Evolutionary conservation across 2,888 invertebrate genomes (phyloP).

Genomic region (Tetheella fluctuosa): DNA sequence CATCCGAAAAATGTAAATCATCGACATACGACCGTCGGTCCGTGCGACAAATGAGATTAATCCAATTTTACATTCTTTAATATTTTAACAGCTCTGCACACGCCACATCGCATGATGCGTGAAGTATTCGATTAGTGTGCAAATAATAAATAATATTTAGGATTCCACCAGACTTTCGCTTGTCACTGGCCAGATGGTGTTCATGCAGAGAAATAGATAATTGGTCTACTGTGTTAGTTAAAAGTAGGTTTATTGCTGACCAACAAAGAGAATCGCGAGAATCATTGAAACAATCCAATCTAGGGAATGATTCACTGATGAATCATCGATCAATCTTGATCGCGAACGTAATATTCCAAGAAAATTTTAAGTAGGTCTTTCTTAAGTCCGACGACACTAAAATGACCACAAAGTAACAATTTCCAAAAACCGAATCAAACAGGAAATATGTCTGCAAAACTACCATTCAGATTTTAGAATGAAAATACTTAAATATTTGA

Average conservation of each 20-base stretch:
- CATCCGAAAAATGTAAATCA: not conserved
- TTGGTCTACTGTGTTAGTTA: conserved; percentile 38
- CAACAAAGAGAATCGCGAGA: conserved; percentile 38
- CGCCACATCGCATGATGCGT: conserved; percentile 65
- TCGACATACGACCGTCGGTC: not conserved
- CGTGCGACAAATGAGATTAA: conserved; percentile 15
- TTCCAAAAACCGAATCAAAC: not conserved
- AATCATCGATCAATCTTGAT: conserved; percentile 51
- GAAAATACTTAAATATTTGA: not conserved
- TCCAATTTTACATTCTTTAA: conserved; percentile 43
- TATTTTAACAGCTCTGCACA: conserved; percentile 42
- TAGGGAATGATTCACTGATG: conserved; percentile 45
- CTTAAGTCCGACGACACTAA: conserved; percentile 28
- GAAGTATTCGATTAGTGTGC: conserved; percentile 54
- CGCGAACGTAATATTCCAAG: conserved; percentile 38
- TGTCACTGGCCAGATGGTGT: conserved; percentile 48
- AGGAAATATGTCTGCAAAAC: not conserved
- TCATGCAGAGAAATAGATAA: conserved; percentile 43
- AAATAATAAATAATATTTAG: conserved; percentile 49
- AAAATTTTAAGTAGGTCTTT: conserved; percentile 40
- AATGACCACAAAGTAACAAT: conserved; percentile 17
- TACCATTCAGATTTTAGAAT: not conserved
- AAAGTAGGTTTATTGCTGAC: conserved; percentile 35
- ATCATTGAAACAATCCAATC: conserved; percentile 32
- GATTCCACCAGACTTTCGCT: conserved; percentile 64